A percentile compares a stretch with the other conserved stretches of the same genome.
These are phyloP conservation scores for Tryphoninae sp. DNA, from an alignment of 2,888 invertebrate genomes.

Conservation along the genomic window DNA sequence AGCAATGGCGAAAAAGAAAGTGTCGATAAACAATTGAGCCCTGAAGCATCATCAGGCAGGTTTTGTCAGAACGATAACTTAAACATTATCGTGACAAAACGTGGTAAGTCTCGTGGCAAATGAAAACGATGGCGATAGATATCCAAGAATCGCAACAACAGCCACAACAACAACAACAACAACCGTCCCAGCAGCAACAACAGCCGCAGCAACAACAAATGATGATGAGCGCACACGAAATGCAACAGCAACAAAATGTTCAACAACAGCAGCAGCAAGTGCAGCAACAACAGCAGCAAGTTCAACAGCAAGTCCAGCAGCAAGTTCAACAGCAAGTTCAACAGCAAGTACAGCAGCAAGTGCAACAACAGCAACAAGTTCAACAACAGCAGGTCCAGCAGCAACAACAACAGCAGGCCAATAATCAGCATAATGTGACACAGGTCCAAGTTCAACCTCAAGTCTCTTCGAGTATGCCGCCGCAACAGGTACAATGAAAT, in stretches of 20 bases:
- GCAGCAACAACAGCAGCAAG: conserved; percentile 71
- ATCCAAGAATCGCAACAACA: conserved; percentile 74
- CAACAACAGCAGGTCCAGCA: conserved; percentile 66
- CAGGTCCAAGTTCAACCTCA: conserved; percentile 80
- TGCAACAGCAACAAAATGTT: conserved; percentile 74
- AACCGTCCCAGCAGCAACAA: conserved; percentile 74
- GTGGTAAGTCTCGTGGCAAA: conserved; percentile 17
- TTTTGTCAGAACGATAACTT: conserved; percentile 20
- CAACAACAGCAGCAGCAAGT: conserved; percentile 72
- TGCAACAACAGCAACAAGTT: conserved; percentile 69
- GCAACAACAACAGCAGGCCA: conserved; percentile 74
- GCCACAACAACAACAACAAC: conserved; percentile 75
- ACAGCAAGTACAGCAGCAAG: conserved; percentile 69
- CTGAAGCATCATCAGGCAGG: not conserved
- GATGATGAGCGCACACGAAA: conserved; percentile 75
- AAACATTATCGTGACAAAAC: conserved; percentile 9
- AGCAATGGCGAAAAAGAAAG: conserved; percentile 61
- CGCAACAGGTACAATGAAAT: conserved; percentile 77
- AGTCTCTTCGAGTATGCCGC: conserved; percentile 81
- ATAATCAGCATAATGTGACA: conserved; percentile 77
- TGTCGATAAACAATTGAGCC: conserved; percentile 44
- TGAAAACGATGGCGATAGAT: conserved; percentile 60
- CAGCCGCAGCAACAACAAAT: conserved; percentile 78
- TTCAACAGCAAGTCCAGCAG: conserved; percentile 75
- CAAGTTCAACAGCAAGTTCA: conserved; percentile 73